Conservation (phyloP, 2,797 vertebrate species). For the Sciaenops ocellatus region DNA sequence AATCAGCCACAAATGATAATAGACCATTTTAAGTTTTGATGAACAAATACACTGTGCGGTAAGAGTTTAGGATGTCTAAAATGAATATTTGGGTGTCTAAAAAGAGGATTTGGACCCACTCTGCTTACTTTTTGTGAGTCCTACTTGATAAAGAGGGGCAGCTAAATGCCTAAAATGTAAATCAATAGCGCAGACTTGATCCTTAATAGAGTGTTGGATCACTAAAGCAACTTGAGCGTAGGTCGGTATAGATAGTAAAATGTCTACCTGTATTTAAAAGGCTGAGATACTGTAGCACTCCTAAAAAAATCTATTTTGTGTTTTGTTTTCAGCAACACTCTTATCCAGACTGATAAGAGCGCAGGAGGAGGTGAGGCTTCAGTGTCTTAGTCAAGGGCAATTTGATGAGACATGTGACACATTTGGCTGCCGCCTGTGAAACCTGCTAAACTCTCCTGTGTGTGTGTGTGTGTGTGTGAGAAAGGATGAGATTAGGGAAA, state of each 20-base stretch:
- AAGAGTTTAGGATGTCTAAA: not conserved
- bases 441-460: slow-evolving; percentile 27
- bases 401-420: slow-evolving; percentile 37
- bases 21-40: slow-evolving; percentile 11
- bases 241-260: not conserved
- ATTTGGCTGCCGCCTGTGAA: slow-evolving; percentile 28
- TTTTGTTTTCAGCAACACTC: slow-evolving; percentile 20
- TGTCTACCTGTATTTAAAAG: slow-evolving; percentile 13
- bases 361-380: slow-evolving; percentile 16
- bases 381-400: slow-evolving; percentile 50
- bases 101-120: slow-evolving; percentile 1
- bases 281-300: slow-evolving; percentile 5
- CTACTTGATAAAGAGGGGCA: not conserved
- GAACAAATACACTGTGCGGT: not conserved
- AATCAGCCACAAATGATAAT: slow-evolving; percentile 10
- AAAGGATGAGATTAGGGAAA: slow-evolving; percentile 38
- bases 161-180: slow-evolving; percentile 20
- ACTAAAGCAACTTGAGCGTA: slow-evolving; percentile 4
- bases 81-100: not conserved
- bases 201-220: slow-evolving; percentile 14
- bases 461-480: not conserved
- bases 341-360: slow-evolving; percentile 38
- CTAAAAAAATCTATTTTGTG: slow-evolving; percentile 21
- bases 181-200: slow-evolving; percentile 10
- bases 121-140: slow-evolving; percentile 3